Evolutionary conservation across 1,140 invertebrate genomes (phyloP).

Genomic region (Rhopalosiphum padi): DNA sequence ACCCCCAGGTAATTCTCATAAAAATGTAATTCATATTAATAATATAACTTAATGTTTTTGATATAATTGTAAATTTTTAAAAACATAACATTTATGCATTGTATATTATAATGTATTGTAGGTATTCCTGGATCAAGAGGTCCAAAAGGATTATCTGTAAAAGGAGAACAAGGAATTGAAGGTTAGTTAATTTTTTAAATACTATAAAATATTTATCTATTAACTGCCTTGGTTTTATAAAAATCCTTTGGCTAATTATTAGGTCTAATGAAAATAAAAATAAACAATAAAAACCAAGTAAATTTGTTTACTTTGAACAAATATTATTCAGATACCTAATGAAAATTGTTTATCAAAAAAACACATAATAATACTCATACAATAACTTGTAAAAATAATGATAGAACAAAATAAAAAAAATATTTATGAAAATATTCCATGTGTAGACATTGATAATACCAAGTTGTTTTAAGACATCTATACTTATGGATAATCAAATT

Average conservation of each 20-base stretch:
- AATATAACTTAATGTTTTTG: background rate
- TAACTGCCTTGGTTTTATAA: background rate
- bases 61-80: too few species aligned
- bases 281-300: background rate
- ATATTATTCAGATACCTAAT: background rate
- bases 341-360: background rate
- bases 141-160: conserved; percentile 67
- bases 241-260: too few species aligned
- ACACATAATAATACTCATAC: background rate
- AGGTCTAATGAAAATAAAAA: background rate
- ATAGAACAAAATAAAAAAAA: background rate
- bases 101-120: background rate
- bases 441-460: background rate
- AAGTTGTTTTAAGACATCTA: background rate
- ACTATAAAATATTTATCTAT: background rate
- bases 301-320: background rate
- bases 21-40: background rate
- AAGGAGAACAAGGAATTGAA: conserved; percentile 76
- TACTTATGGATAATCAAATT: background rate
- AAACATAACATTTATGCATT: background rate
- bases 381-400: background rate
- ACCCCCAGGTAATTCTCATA: conserved; percentile 65
- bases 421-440: background rate
- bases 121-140: conserved; percentile 68
- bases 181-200: conserved; percentile 63